These are phyloP conservation scores for Rosalia funebris DNA, from an alignment of 2,888 invertebrate genomes.

Conservation along the genomic window DNA sequence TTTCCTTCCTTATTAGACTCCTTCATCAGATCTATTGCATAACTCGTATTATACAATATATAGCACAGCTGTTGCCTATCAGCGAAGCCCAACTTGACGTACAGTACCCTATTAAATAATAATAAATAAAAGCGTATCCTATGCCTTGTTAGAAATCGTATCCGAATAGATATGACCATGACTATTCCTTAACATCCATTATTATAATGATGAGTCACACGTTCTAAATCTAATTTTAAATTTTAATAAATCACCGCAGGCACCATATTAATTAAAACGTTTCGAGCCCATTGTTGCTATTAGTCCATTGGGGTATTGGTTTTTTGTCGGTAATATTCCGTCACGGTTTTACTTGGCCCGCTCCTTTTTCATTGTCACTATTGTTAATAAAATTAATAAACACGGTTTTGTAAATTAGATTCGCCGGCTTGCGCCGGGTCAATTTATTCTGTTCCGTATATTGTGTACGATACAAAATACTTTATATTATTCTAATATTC, in stretches of 20 bases:
- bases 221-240: conserved; percentile 27
- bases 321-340: conserved; percentile 1
- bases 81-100: not conserved
- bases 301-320: not conserved
- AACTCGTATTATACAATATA: no score
- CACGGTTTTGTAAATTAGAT: conserved; percentile 3
- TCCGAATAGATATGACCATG: conserved; percentile 19
- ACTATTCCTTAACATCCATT: conserved; percentile 12
- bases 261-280: conserved; percentile 13
- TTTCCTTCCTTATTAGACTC: no score
- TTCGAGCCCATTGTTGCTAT: conserved; percentile 4
- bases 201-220: conserved; percentile 9
- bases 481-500: no score
- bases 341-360: conserved; percentile 4
- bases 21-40: no score
- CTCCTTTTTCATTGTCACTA: not conserved
- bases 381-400: not conserved
- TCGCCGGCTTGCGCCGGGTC: not conserved
- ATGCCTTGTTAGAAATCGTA: conserved; percentile 1
- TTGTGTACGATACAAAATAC: not conserved
- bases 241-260: conserved; percentile 11
- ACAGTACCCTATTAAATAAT: conserved; percentile 4
- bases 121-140: conserved; percentile 19
- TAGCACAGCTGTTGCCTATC: conserved; percentile 5
- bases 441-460: no score